Evolutionary conservation across 2,113 vertebrate genomes (phyloP).

Genomic region (Beaufortia kweichowensis): DNA sequence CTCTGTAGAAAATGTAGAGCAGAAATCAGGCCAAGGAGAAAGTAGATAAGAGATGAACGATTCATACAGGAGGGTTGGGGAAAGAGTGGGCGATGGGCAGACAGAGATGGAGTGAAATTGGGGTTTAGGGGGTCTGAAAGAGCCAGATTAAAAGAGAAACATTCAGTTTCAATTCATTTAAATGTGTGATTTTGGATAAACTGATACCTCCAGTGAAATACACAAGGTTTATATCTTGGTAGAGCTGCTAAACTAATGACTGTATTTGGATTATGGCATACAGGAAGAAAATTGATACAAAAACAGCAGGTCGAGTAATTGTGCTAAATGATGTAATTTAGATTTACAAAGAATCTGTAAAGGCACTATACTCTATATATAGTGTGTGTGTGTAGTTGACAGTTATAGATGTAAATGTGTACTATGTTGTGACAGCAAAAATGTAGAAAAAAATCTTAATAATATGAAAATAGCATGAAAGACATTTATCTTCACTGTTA

Average conservation of each 20-base stretch:
- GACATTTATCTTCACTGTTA: too few relatives aligned
- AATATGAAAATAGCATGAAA: too few relatives aligned
- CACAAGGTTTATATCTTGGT: conserved; percentile 14
- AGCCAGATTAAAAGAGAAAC: conserved; percentile 24
- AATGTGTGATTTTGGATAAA: conserved; percentile 15
- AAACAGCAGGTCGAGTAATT: too few relatives aligned
- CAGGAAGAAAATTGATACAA: background rate
- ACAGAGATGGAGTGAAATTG: background rate
- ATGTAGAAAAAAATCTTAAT: too few relatives aligned
- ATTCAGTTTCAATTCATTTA: conserved; percentile 40
- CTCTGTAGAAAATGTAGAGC: conserved; percentile 12
- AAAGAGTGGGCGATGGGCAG: conserved; percentile 10
- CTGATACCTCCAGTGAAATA: conserved; percentile 11
- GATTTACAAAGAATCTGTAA: too few relatives aligned
- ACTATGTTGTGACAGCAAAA: too few relatives aligned
- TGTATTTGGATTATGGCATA: conserved; percentile 23
- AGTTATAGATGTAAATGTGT: too few relatives aligned
- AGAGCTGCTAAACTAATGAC: background rate
- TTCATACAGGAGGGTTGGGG: conserved; percentile 15
- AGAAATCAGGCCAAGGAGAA: conserved; percentile 46
- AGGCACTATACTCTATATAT: too few relatives aligned
- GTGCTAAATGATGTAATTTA: too few relatives aligned
- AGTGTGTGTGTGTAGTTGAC: too few relatives aligned
- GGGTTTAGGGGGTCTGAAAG: background rate
- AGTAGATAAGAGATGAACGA: conserved; percentile 25